Percentiles rank a stretch among this genome's conserved stretches.
These are phyloP conservation scores for Synanthedon formicaeformis DNA, from an alignment of 2,888 invertebrate genomes.

Conservation along the genomic window DNA sequence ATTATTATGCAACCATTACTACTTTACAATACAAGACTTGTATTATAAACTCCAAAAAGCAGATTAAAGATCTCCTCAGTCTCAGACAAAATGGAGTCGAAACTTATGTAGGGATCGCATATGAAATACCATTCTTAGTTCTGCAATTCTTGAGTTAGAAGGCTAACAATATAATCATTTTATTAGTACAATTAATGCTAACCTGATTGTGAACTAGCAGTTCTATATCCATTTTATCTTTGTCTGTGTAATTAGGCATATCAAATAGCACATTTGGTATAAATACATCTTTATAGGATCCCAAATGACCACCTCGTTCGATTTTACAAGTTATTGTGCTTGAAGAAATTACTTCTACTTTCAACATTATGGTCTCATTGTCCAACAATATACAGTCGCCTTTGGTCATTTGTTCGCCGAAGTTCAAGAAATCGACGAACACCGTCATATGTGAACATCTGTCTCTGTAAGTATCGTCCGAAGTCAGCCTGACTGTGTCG, in stretches of 20 bases:
- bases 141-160: neutral
- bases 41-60: no score
- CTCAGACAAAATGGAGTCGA: no score
- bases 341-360: slow-evolving; percentile 68
- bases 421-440: slow-evolving; percentile 65
- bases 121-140: no score
- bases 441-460: slow-evolving; percentile 66
- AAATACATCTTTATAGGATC: slow-evolving; percentile 53
- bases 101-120: no score
- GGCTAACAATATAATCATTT: neutral
- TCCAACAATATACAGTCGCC: slow-evolving; percentile 60
- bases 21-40: no score
- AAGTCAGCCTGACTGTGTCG: slow-evolving; percentile 60
- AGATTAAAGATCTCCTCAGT: no score
- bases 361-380: slow-evolving; percentile 82
- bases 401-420: slow-evolving; percentile 60
- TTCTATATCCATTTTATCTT: slow-evolving; percentile 39
- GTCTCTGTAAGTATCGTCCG: slow-evolving; percentile 67
- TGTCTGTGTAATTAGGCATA: slow-evolving; percentile 49
- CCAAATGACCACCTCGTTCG: slow-evolving; percentile 45
- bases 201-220: slow-evolving; percentile 51
- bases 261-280: slow-evolving; percentile 45
- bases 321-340: slow-evolving; percentile 53
- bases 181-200: neutral
- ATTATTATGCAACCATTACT: no score